Base-by-base conservation (phyloP, 2,797 vertebrate genomes). In the Phaenicophaeus curvirostris region DNA sequence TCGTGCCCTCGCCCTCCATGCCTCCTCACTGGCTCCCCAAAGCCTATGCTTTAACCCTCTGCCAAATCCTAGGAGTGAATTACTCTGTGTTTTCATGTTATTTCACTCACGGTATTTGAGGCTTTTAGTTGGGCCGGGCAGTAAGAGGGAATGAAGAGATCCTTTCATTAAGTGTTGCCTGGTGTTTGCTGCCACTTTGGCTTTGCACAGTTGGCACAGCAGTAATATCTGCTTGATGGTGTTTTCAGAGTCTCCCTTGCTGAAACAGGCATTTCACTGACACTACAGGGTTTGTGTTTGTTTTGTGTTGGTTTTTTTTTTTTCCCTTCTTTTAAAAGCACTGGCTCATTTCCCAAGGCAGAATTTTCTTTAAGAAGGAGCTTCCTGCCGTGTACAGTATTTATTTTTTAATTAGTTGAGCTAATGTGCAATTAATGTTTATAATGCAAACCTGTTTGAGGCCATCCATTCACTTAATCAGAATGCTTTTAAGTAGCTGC, bases 331-430 rank as follows among this genome's bases (percentile, higher is more conserved):
- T 8, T 15, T 1, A 10, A 41, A 63, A 74, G 66, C 51, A 46
- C 67, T 77, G 91, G 63, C 89, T 94, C 39, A 31, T 89, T 95
- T 96, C 87, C 94, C 77, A 62, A 89, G 65, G 71, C 74, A 87
- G 67, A 87, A 88, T 42, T 93, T 94, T 55, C 85, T 91, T 75
- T 88, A 88, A 95, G 84, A 93, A 91, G 85, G 54, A 89, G 72
- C 57, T 91, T 91, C 89, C 92, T 96, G 79, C 87, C 0, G 19
- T 50, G 65, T 90, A 82, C 63, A 48, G 76, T 80, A 90, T 95
- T 97, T 94, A 92, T 95, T 94, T 91, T 95, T 95, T 94, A 95
- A 95, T 94, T 87, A 95, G 83, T 85, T 90, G 89, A 96, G 72
- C 65, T 96, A 95, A 95, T 72, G 57, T 90, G 80, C 92, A 95